phyloP scores from a whole-genome alignment of 1,140 invertebrate genomes.

The Octopus bimaculoides region DNA sequence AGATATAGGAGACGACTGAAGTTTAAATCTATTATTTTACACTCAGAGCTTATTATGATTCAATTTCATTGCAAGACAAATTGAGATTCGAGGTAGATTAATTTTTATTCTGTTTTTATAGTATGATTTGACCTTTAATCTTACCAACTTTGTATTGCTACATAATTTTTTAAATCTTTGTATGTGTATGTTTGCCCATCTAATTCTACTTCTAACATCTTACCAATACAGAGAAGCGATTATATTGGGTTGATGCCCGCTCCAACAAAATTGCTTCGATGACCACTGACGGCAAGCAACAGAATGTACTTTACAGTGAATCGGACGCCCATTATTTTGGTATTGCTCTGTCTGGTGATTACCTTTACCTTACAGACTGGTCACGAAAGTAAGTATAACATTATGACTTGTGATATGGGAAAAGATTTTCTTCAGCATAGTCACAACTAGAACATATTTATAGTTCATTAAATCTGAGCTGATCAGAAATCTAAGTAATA shows the following conservation, averaged over 20 bases:
- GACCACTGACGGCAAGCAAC: conserved; percentile 34
- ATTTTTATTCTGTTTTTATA: not conserved
- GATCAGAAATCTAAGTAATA: too few species aligned
- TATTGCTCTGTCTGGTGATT: conserved; percentile 60
- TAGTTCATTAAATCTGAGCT: too few species aligned
- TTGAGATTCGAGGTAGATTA: too few species aligned
- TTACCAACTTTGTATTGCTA: not conserved
- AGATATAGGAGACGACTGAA: too few species aligned
- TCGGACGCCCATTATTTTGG: conserved; percentile 79
- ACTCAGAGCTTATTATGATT: too few species aligned
- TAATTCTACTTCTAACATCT: too few species aligned
- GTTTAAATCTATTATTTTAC: too few species aligned
- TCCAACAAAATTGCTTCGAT: conserved; percentile 44
- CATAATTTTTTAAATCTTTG: too few species aligned
- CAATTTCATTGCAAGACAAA: too few species aligned
- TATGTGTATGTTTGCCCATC: too few species aligned
- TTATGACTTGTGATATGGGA: not conserved
- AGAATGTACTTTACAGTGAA: conserved; percentile 60
- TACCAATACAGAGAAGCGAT: conserved; percentile 19
- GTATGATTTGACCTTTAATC: not conserved
- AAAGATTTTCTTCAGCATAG: too few species aligned
- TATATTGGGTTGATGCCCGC: conserved; percentile 39
- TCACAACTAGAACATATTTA: too few species aligned
- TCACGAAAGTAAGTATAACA: conserved; percentile 34
- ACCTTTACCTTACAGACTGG: conserved; percentile 51